Evolutionary conservation across 2,888 invertebrate genomes (phyloP).

Genomic region (Pandemis corylana): DNA sequence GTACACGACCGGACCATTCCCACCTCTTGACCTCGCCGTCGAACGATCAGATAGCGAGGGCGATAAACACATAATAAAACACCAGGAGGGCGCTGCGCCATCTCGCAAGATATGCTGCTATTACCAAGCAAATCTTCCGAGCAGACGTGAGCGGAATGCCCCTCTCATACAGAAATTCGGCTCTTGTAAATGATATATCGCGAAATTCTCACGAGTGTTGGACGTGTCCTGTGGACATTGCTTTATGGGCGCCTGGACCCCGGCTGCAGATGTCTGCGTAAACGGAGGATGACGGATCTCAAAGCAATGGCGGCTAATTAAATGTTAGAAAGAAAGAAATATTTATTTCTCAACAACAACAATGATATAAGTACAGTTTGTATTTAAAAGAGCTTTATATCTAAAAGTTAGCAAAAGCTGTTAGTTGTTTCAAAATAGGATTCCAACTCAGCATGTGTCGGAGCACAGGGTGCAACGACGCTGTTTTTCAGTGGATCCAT

Average conservation of each 20-base stretch:
- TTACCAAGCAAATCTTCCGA: conserved; percentile 45
- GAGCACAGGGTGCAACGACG: too few relatives aligned
- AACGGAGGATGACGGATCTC: not conserved
- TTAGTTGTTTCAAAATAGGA: too few relatives aligned
- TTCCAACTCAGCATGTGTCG: too few relatives aligned
- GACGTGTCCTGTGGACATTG: conserved; percentile 21
- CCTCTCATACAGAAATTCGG: conserved; percentile 8
- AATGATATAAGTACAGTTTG: too few relatives aligned
- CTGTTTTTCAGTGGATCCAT: too few relatives aligned
- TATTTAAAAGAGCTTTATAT: too few relatives aligned
- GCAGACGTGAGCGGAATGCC: conserved; percentile 48
- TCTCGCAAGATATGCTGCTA: conserved; percentile 50
- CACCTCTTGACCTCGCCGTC: conserved; percentile 45
- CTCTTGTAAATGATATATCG: conserved; percentile 19
- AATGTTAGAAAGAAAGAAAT: too few relatives aligned
- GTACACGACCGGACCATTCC: conserved; percentile 37
- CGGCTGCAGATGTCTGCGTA: not conserved
- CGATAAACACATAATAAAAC: conserved; percentile 74
- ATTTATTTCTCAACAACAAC: too few relatives aligned
- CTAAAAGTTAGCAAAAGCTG: too few relatives aligned
- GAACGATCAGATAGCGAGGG: conserved; percentile 63
- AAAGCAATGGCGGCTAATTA: not conserved
- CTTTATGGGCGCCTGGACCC: not conserved
- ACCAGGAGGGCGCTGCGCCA: conserved; percentile 42
- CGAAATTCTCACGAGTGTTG: conserved; percentile 16